Conservation (phyloP, 1,140 invertebrate species). For the Cyrtorhinus lividipennis region DNA sequence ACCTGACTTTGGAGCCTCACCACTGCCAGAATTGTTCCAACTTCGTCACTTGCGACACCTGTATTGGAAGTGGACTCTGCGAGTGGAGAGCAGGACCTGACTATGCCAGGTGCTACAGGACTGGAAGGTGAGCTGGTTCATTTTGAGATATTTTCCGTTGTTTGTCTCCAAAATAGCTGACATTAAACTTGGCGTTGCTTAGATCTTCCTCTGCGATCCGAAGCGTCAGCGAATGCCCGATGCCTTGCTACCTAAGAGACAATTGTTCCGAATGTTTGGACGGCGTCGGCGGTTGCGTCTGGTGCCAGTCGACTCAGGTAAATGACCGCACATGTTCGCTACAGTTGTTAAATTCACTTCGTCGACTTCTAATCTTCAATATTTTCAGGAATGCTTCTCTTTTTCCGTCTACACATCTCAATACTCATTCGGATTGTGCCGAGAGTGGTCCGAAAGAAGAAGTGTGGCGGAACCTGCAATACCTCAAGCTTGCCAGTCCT, state of each 20-base stretch:
- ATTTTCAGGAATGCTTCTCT: slow-evolving; percentile 63
- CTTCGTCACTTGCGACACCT: slow-evolving; percentile 69
- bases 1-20: slow-evolving; percentile 60
- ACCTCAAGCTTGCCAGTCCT: slow-evolving; percentile 54
- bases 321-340: background rate
- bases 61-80: slow-evolving; percentile 52
- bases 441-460: slow-evolving; percentile 77
- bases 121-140: slow-evolving; percentile 40
- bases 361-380: no score
- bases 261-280: slow-evolving; percentile 72
- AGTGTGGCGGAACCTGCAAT: slow-evolving; percentile 28
- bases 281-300: slow-evolving; percentile 75
- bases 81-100: slow-evolving; percentile 62
- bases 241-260: slow-evolving; percentile 53
- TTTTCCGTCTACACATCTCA: slow-evolving; percentile 89
- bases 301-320: slow-evolving; percentile 74
- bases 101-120: slow-evolving; percentile 63
- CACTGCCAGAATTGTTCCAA: slow-evolving; percentile 77
- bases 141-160: background rate
- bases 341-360: background rate
- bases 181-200: no score
- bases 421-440: slow-evolving; percentile 81
- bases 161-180: slow-evolving; percentile 19
- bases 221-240: slow-evolving; percentile 47
- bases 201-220: slow-evolving; percentile 42